phyloP scores from a whole-genome alignment of 92 coral and sea anemone species.

The Epizoanthus illoricatus region DNA sequence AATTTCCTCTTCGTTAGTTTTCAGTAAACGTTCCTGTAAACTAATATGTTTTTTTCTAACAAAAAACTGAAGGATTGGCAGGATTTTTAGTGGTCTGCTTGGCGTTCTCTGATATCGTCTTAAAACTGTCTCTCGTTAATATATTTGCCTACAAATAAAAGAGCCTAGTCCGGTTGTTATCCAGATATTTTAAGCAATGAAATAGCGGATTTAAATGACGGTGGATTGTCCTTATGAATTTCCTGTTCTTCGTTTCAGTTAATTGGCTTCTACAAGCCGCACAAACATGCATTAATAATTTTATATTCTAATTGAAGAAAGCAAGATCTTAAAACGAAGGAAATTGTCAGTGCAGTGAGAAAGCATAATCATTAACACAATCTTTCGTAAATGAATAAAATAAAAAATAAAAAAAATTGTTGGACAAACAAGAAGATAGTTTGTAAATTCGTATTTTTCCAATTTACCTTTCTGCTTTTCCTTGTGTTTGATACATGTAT shows the following conservation, averaged over 20 bases:
- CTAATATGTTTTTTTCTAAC: not conserved
- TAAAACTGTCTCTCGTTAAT: not conserved
- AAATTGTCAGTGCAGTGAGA: too few species aligned
- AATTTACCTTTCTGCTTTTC: too few species aligned
- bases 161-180: not conserved
- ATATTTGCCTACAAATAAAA: not conserved
- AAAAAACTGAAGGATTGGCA: not conserved
- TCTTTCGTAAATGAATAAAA: too few species aligned
- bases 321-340: too few species aligned
- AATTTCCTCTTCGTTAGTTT: constrained; percentile 8
- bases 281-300: not conserved
- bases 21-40: not conserved
- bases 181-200: too few species aligned
- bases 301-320: not conserved
- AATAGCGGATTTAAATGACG: not conserved
- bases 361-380: too few species aligned
- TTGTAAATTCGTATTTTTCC: too few species aligned
- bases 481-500: too few species aligned
- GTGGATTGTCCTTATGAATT: not conserved
- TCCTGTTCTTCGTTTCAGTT: constrained; percentile 3
- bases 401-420: too few species aligned
- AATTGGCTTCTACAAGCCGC: not conserved
- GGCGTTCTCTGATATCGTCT: not conserved
- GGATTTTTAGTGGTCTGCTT: not conserved
- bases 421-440: too few species aligned